A percentile compares a stretch with the other conserved stretches of the same genome.
These are phyloP conservation scores for Lutraria lutraria DNA, from an alignment of 2,888 invertebrate species.

Conservation along the genomic window DNA sequence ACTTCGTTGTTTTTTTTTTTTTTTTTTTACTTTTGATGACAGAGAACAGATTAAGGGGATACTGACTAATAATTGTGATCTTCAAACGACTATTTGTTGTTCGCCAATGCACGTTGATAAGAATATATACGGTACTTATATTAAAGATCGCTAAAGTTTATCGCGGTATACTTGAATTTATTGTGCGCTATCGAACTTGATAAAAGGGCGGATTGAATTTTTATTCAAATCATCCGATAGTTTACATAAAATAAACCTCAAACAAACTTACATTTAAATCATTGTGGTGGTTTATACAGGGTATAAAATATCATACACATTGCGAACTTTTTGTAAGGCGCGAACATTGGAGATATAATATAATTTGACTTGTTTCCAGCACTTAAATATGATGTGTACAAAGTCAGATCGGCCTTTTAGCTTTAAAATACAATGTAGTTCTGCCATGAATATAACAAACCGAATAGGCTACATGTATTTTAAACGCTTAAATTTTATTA, in stretches of 20 bases:
- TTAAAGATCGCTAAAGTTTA: slow-evolving; percentile 44
- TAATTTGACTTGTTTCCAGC: background rate
- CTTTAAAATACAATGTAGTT: background rate
- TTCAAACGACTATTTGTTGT: no score
- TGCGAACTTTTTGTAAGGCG: background rate
- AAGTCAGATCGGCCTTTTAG: background rate
- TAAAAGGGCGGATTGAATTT: slow-evolving; percentile 56
- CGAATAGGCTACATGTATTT: background rate
- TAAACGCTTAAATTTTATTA: no score
- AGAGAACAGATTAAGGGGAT: no score
- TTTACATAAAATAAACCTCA: slow-evolving; percentile 20
- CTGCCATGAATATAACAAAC: background rate
- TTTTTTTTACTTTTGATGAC: no score
- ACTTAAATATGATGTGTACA: background rate
- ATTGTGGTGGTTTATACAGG: background rate
- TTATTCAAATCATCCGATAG: slow-evolving; percentile 45
- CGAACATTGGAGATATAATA: background rate
- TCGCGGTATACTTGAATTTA: slow-evolving; percentile 51
- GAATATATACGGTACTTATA: slow-evolving; percentile 42
- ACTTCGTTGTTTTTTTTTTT: no score
- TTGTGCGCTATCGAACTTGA: slow-evolving; percentile 53
- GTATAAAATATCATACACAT: background rate
- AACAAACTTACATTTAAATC: slow-evolving; percentile 30
- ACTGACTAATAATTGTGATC: no score
- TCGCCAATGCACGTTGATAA: background rate